These are phyloP conservation scores for Stenoptilia bipunctidactyla DNA, from an alignment of 2,888 invertebrate genomes.

Conservation along the genomic window DNA sequence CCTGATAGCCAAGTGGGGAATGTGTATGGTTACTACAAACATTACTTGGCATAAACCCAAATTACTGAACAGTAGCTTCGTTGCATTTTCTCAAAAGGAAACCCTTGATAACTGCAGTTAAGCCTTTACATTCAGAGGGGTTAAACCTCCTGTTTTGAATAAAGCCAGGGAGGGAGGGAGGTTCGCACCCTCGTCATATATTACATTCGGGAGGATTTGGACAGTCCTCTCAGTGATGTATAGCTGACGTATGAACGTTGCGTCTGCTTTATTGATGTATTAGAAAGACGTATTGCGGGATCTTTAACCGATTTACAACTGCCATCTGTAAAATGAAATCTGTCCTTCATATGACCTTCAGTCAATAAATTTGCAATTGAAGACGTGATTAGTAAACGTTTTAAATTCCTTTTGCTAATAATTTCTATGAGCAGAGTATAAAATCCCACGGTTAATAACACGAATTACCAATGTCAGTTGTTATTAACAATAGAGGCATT, in stretches of 20 bases:
- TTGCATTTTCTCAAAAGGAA: conserved; percentile 36
- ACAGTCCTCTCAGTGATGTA: conserved; percentile 33
- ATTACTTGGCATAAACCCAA: conserved; percentile 43
- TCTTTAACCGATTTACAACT: conserved; percentile 16
- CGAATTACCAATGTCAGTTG: no score
- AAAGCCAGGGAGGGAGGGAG: conserved; percentile 25
- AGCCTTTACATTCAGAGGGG: conserved; percentile 34
- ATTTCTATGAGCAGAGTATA: no score
- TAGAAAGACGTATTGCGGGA: conserved; percentile 14
- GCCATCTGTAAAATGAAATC: no score
- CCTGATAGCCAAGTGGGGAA: conserved; percentile 17
- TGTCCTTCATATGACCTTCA: no score
- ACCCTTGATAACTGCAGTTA: conserved; percentile 40
- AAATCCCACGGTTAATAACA: no score
- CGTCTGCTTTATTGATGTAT: conserved; percentile 29
- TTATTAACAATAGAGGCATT: no score
- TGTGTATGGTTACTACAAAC: conserved; percentile 29
- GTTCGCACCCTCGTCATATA: conserved; percentile 18
- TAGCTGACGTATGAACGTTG: conserved; percentile 27
- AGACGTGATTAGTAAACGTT: no score
- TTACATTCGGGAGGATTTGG: conserved; percentile 24
- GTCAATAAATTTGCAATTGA: no score
- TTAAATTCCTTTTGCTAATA: no score
- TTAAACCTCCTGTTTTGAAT: conserved; percentile 47
- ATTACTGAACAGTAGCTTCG: conserved; percentile 22